Evolutionary conservation across 2,797 vertebrate species (phyloP).

Genomic region (Chanos chanos): DNA sequence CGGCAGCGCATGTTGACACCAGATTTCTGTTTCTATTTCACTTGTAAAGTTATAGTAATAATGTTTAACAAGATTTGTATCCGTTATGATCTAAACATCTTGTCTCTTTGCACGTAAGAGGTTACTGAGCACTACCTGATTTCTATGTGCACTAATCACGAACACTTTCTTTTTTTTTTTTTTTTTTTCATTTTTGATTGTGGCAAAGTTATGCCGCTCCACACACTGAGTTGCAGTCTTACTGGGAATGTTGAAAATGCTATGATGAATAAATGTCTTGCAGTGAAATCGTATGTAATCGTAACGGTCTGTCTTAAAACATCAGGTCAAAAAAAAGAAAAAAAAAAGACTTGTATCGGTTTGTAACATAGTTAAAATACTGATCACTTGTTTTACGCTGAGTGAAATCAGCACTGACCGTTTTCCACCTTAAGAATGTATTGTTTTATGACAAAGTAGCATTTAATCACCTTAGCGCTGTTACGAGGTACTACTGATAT

Average conservation of each 20-base stretch:
- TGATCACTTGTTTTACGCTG: background rate
- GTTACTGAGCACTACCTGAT: slow-evolving; percentile 6
- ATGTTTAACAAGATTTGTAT: background rate
- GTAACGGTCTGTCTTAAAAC: background rate
- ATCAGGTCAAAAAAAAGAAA: background rate
- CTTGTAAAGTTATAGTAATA: background rate
- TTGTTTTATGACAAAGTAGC: slow-evolving; percentile 25
- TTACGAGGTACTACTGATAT: slow-evolving; percentile 2
- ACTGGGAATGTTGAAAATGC: background rate
- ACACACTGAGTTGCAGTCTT: background rate
- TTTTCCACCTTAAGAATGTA: slow-evolving; percentile 32
- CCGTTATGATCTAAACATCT: background rate
- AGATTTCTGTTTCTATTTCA: background rate
- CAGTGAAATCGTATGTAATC: slow-evolving; percentile 1
- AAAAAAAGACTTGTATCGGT: background rate
- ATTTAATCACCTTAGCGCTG: slow-evolving; percentile 30
- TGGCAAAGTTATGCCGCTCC: slow-evolving; percentile 2
- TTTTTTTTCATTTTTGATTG: slow-evolving; percentile 9
- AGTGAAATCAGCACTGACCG: background rate
- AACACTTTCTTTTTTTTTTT: background rate
- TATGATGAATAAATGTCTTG: slow-evolving; percentile 1
- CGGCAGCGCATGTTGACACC: too few relatives aligned
- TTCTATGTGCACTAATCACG: slow-evolving; percentile 24
- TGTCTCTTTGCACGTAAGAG: background rate
- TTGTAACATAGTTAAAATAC: background rate